These are phyloP conservation scores for Phalangium opilio DNA, from an alignment of 2,888 invertebrate species.

Conservation along the genomic window DNA sequence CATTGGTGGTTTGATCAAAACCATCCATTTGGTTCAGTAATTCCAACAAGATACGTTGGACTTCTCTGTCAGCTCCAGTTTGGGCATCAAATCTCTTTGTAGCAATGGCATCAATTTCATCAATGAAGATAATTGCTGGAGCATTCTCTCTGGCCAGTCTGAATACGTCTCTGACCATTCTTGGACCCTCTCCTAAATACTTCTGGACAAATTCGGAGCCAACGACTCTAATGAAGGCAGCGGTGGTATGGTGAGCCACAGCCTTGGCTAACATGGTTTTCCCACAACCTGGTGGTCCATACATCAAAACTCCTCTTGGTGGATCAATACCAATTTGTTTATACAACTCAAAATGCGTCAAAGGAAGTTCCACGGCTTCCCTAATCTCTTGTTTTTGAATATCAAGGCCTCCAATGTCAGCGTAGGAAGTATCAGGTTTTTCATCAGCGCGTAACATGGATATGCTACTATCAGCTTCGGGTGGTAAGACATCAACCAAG, in stretches of 20 bases:
- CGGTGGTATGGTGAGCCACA: conserved; percentile 95
- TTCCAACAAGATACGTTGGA: conserved; percentile 91
- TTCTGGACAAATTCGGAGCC: conserved; percentile 99
- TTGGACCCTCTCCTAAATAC: conserved; percentile 94
- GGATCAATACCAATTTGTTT: conserved; percentile 97
- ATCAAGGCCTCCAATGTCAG: conserved; percentile 98
- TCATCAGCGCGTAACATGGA: conserved; percentile 93
- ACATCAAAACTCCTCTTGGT: conserved; percentile 94
- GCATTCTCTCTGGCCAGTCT: conserved; percentile 97
- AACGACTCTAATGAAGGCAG: conserved; percentile 95
- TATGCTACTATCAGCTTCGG: conserved; percentile 97
- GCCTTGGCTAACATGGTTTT: conserved; percentile 99
- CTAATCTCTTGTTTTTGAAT: conserved; percentile 99
- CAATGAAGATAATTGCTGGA: conserved; percentile 98
- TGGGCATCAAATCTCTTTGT: conserved; percentile 98
- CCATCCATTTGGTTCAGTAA: conserved; percentile 99
- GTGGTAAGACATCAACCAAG: conserved; percentile 95
- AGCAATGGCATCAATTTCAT: conserved; percentile 99
- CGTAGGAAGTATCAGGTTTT: conserved; percentile 92
- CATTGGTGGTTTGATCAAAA: conserved; percentile 99
- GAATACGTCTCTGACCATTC: conserved; percentile 99
- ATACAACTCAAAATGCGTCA: conserved; percentile 96
- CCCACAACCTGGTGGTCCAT: conserved; percentile 97
- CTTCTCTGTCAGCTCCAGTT: conserved; percentile 95
- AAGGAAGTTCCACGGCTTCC: conserved; percentile 92